Percentiles rank a stretch among this genome's conserved stretches.
Conservation (phyloP, 1,140 invertebrate genomes). For the Papilio dardanus region DNA sequence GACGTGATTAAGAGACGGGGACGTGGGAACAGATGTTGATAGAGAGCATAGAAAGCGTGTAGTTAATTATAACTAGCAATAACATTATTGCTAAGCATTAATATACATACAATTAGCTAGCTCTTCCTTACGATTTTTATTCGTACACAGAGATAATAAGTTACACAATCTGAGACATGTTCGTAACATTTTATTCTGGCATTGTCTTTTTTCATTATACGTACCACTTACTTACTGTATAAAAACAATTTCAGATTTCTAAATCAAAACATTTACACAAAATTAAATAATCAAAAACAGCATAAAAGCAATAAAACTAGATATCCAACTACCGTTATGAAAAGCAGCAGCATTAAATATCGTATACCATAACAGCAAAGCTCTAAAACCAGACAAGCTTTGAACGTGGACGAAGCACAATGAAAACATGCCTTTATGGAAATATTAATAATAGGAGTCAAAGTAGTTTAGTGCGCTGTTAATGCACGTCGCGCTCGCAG, state of each 20-base stretch:
- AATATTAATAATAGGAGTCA: conserved; percentile 71
- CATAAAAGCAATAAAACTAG: conserved; percentile 52
- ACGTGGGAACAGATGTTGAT: conserved; percentile 70
- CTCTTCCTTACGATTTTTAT: no score
- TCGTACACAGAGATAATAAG: not conserved
- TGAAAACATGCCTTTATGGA: conserved; percentile 63
- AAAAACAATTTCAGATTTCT: no score
- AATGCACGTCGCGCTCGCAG: conserved; percentile 74
- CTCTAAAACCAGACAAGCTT: conserved; percentile 58
- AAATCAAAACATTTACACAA: conserved; percentile 38
- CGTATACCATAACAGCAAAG: conserved; percentile 57
- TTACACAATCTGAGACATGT: not conserved
- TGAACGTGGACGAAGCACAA: conserved; percentile 54
- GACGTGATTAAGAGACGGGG: conserved; percentile 69
- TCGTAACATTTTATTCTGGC: no score
- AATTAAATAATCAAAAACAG: conserved; percentile 51
- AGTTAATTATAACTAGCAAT: conserved; percentile 46
- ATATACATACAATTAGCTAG: not conserved
- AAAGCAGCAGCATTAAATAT: conserved; percentile 55
- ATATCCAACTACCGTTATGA: conserved; percentile 44
- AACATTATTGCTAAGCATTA: conserved; percentile 31
- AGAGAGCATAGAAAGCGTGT: conserved; percentile 50
- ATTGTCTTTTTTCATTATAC: no score
- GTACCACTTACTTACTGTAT: no score
- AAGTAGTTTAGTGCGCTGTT: conserved; percentile 74